Evolutionary conservation across 2,888 invertebrate genomes (phyloP).

Genomic region (Allolobophora icterica): DNA sequence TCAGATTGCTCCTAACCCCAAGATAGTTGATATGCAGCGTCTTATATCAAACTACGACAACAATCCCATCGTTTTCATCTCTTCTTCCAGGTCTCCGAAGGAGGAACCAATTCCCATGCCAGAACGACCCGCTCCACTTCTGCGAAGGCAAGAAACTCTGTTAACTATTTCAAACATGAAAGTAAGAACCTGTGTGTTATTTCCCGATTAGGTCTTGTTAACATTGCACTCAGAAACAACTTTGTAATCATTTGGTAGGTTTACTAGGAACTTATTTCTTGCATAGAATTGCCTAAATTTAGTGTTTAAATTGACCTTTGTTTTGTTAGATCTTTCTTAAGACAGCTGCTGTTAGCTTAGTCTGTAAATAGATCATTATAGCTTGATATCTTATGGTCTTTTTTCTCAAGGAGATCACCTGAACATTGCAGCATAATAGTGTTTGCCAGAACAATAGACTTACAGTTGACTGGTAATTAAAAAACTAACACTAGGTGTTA

Average conservation of each 20-base stretch:
- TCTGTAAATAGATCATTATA: too few relatives aligned
- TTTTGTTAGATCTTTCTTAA: neutral
- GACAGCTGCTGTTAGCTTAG: neutral
- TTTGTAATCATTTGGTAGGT: neutral
- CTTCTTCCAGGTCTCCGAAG: neutral
- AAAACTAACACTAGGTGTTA: too few relatives aligned
- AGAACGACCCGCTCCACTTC: neutral
- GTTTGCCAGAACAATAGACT: neutral
- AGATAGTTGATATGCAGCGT: neutral
- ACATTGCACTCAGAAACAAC: neutral
- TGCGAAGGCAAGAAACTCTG: neutral
- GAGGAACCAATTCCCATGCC: neutral
- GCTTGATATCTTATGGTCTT: neutral
- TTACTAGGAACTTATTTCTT: too few relatives aligned
- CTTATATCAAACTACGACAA: constrained; percentile 19
- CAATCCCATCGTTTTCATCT: neutral
- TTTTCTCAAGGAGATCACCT: neutral
- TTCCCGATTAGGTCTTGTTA: neutral
- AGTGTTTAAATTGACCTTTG: neutral
- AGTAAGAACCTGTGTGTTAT: neutral
- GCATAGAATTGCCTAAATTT: too few relatives aligned
- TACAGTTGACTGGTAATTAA: neutral
- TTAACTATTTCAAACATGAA: neutral
- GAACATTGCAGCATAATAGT: neutral
- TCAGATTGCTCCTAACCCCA: neutral